A percentile compares a stretch with the other conserved stretches of the same genome.
phyloP scores from a whole-genome alignment of 53 echinoderm and acorn worm species.

The Zoroaster sp. region DNA sequence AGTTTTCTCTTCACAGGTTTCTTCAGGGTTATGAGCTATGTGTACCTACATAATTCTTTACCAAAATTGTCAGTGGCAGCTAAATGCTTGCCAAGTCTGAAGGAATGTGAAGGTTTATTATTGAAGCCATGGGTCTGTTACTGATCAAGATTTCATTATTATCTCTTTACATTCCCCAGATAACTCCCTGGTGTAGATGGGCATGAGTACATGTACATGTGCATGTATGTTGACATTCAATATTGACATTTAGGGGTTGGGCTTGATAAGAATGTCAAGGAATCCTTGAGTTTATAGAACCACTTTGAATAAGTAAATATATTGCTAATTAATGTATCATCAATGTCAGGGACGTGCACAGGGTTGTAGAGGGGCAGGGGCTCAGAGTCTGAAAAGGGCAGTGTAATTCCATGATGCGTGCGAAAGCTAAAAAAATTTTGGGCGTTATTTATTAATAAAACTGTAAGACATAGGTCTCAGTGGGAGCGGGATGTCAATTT shows the following conservation, averaged over 20 bases:
- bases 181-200: conserved; percentile 8
- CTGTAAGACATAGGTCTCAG: no score
- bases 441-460: no score
- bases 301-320: not conserved
- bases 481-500: no score
- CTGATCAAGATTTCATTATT: not conserved
- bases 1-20: no score
- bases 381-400: no score
- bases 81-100: not conserved
- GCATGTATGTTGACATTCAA: not conserved
- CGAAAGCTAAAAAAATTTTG: no score
- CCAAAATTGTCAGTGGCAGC: no score
- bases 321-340: not conserved
- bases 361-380: no score
- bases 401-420: no score
- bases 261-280: not conserved
- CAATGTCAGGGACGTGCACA: no score
- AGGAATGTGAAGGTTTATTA: not conserved
- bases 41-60: no score
- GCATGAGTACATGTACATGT: not conserved
- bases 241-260: not conserved
- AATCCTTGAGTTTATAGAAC: not conserved
- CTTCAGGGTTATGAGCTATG: no score
- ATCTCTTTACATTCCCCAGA: conserved; percentile 18
- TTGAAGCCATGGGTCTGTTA: not conserved